Conservation (phyloP, 2,113 vertebrate species). For the Chaenogobius annularis region DNA sequence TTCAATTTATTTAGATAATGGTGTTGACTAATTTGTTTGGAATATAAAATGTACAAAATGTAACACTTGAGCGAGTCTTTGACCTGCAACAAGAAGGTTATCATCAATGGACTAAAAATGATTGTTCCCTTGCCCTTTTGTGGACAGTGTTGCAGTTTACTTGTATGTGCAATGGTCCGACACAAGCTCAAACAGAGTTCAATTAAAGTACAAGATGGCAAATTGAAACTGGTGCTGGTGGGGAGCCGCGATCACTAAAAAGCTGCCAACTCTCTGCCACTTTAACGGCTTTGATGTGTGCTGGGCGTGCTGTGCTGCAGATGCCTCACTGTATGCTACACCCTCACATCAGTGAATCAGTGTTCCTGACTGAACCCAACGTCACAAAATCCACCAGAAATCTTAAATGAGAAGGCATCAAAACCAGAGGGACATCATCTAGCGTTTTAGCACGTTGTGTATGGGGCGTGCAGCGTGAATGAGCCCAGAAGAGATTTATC, state of each 20-base stretch:
- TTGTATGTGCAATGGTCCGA: neutral
- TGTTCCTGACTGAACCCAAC: constrained; percentile 14
- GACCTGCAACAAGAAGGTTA: neutral
- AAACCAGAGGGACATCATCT: neutral
- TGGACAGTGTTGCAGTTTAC: neutral
- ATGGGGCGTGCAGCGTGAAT: neutral
- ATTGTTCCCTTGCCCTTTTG: neutral
- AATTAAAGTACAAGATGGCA: constrained; percentile 6
- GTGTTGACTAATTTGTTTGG: no score
- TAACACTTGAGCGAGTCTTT: neutral
- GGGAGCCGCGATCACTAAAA: constrained; percentile 19
- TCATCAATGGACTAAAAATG: neutral
- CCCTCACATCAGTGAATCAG: constrained; percentile 28
- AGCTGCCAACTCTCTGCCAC: constrained; percentile 33
- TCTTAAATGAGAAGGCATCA: neutral
- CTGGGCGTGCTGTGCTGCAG: constrained; percentile 44
- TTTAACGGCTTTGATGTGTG: constrained; percentile 39
- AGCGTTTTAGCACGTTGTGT: neutral
- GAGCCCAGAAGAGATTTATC: neutral
- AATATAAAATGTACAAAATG: no score
- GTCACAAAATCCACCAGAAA: constrained; percentile 1
- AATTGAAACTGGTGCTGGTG: constrained; percentile 18
- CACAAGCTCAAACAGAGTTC: neutral
- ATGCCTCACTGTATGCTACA: constrained; percentile 40
- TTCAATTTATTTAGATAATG: no score